A percentile compares a stretch with the other conserved stretches of the same genome.
These are phyloP conservation scores for Malurus cyaneus DNA, from an alignment of 2,113 vertebrate genomes.

Conservation along the genomic window DNA sequence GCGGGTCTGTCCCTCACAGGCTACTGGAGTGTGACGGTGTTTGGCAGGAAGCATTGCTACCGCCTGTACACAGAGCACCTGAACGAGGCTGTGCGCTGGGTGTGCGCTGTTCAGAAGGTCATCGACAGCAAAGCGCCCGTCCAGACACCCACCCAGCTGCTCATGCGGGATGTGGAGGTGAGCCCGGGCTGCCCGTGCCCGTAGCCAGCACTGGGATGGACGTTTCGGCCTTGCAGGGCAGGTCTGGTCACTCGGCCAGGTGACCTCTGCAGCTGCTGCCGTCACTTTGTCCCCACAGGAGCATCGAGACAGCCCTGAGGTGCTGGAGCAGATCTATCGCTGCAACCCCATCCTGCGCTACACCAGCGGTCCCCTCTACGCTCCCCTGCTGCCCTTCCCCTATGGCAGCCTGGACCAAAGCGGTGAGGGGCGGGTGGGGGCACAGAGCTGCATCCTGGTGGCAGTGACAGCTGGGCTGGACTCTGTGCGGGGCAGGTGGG, in stretches of 20 bases:
- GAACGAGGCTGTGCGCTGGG: constrained; percentile 92
- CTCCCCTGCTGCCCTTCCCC: constrained; percentile 91
- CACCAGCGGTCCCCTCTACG: constrained; percentile 88
- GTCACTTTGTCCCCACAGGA: constrained; percentile 74
- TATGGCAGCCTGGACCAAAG: constrained; percentile 85
- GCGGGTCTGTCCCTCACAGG: constrained; percentile 68
- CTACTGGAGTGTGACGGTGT: constrained; percentile 92
- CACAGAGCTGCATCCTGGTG: not conserved
- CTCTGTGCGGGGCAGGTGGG: rapidly evolving
- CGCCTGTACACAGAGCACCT: constrained; percentile 89
- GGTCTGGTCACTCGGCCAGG: rapidly evolving
- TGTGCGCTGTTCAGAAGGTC: constrained; percentile 88
- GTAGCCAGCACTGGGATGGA: not conserved
- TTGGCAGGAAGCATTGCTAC: constrained; percentile 91
- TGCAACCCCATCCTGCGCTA: constrained; percentile 93
- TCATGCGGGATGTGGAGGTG: constrained; percentile 93
- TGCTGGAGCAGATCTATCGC: constrained; percentile 92
- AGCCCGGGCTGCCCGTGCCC: rapidly evolving
- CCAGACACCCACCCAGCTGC: constrained; percentile 93
- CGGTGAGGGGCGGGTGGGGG: constrained; percentile 71
- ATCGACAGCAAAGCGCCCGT: constrained; percentile 90
- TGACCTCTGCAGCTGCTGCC: not conserved
- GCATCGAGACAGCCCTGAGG: constrained; percentile 85
- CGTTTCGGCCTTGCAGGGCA: rapidly evolving
- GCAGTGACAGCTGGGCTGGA: not conserved